Evolutionary conservation across 2,113 vertebrate genomes (phyloP).

Genomic region (Paramormyrops kingsleyae): DNA sequence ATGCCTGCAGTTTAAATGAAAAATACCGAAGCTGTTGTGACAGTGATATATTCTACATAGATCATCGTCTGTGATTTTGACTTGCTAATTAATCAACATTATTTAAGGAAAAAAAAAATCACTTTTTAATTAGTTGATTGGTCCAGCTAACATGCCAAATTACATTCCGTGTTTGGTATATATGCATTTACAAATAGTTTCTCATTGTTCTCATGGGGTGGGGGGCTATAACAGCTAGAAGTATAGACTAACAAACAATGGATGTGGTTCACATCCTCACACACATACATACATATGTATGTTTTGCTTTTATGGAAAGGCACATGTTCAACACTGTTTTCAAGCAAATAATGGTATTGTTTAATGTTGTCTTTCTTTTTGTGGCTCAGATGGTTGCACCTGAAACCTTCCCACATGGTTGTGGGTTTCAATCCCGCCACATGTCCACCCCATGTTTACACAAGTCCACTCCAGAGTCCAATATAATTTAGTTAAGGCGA

Average conservation of each 20-base stretch:
- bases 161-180: constrained; percentile 29
- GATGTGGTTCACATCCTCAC: neutral
- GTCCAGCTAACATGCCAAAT: constrained; percentile 49
- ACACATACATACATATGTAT: no score
- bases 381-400: neutral
- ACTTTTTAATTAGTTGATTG: constrained; percentile 58
- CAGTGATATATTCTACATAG: constrained; percentile 64
- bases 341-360: neutral
- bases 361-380: neutral
- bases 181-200: constrained; percentile 35
- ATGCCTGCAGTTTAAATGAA: constrained; percentile 55
- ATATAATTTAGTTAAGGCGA: neutral
- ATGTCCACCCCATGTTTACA: neutral
- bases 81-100: constrained; percentile 70
- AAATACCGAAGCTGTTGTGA: constrained; percentile 54
- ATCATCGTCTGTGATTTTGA: constrained; percentile 64
- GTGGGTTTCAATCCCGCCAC: neutral
- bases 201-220: neutral
- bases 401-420: neutral
- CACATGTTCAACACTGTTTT: neutral
- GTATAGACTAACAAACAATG: neutral
- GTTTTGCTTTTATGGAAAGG: neutral
- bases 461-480: neutral
- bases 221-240: neutral
- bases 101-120: constrained; percentile 59